A percentile compares a stretch with the other conserved stretches of the same genome.
Evolutionary conservation across 1,140 invertebrate species (phyloP).

Genomic region (Neodiprion lecontei): DNA sequence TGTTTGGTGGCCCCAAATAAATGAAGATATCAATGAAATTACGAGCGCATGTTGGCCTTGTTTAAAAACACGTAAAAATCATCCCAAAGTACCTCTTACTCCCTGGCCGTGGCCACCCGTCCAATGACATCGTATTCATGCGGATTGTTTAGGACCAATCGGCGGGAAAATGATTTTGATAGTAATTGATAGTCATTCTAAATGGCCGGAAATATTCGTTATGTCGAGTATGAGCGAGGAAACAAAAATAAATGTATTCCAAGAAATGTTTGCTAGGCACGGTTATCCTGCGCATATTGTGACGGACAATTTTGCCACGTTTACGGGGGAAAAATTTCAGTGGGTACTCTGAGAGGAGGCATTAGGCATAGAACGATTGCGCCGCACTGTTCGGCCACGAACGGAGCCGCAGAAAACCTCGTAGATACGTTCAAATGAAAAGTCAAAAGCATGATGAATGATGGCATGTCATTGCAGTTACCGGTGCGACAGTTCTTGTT

Average conservation of each 20-base stretch:
- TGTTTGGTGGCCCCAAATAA: conserved; percentile 57
- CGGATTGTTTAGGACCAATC: conserved; percentile 44
- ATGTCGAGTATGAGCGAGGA: too few species aligned
- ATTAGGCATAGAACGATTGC: too few species aligned
- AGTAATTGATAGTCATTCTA: not conserved
- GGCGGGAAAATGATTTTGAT: conserved; percentile 24
- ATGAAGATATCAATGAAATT: conserved; percentile 49
- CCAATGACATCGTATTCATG: conserved; percentile 53
- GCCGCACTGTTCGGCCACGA: not conserved
- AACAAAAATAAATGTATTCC: too few species aligned
- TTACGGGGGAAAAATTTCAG: conserved; percentile 3
- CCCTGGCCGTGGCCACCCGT: conserved; percentile 54
- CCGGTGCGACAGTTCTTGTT: conserved; percentile 12
- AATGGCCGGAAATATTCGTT: too few species aligned
- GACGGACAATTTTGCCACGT: not conserved
- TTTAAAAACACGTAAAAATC: conserved; percentile 29
- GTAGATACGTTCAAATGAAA: not conserved
- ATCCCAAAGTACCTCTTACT: conserved; percentile 31
- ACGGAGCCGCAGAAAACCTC: not conserved
- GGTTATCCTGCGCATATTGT: not conserved
- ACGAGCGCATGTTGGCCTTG: conserved; percentile 38
- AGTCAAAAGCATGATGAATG: not conserved
- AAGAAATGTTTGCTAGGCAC: not conserved
- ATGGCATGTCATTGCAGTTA: not conserved
- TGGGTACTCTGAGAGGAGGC: too few species aligned